These are phyloP conservation scores for Coboldia fuscipes DNA, from an alignment of 1,140 invertebrate species.

Conservation along the genomic window DNA sequence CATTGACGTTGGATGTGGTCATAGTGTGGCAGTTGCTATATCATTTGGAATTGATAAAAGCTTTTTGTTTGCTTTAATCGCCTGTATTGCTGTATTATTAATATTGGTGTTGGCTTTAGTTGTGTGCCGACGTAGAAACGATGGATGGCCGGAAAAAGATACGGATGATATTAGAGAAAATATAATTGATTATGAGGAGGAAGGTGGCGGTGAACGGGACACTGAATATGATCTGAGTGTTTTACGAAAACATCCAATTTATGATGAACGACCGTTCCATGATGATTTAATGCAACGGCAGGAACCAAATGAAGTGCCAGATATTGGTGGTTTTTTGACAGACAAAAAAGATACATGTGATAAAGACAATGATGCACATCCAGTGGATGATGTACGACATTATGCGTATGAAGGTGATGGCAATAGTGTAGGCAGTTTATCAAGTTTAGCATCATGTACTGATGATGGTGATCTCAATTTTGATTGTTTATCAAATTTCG, in stretches of 20 bases:
- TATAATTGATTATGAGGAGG: conserved; percentile 93
- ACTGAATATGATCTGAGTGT: conserved; percentile 85
- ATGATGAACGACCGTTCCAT: conserved; percentile 17
- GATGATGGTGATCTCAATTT: conserved; percentile 92
- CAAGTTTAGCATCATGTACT: conserved; percentile 78
- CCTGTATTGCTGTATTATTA: conserved; percentile 53
- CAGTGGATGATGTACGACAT: conserved; percentile 85
- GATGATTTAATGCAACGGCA: conserved; percentile 12
- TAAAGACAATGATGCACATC: conserved; percentile 71
- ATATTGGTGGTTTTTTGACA: conserved; percentile 78
- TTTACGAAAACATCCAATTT: conserved; percentile 31
- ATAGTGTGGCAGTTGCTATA: conserved; percentile 42
- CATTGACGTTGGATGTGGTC: conserved; percentile 43
- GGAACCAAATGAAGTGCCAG: conserved; percentile 34
- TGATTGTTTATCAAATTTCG: conserved; percentile 91
- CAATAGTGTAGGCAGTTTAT: conserved; percentile 77
- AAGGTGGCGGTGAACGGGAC: conserved; percentile 89
- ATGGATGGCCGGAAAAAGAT: conserved; percentile 74
- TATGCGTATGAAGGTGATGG: conserved; percentile 94
- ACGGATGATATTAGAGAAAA: conserved; percentile 91
- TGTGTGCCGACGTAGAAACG: conserved; percentile 58
- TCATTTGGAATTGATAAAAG: conserved; percentile 63
- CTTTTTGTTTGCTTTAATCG: conserved; percentile 63
- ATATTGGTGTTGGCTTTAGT: conserved; percentile 71
- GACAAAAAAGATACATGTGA: conserved; percentile 77